Conservation (phyloP, 1,140 invertebrate species). For the Homarus americanus region DNA sequence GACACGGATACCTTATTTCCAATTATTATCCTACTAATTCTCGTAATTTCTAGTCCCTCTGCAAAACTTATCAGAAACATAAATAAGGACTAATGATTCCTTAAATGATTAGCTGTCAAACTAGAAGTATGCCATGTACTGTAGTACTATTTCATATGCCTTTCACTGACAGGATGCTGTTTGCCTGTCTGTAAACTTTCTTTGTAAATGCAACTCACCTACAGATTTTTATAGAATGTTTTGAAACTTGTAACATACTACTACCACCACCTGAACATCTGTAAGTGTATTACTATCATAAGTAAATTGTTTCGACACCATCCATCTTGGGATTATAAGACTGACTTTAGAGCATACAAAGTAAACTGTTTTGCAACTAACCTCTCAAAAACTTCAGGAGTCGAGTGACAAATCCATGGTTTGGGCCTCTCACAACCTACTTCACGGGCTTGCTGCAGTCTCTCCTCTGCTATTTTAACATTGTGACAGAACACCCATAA, state of each 20-base stretch:
- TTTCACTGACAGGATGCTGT: too few relatives aligned
- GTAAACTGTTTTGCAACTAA: not conserved
- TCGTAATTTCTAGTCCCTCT: too few relatives aligned
- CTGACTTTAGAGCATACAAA: not conserved
- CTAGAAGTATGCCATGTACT: too few relatives aligned
- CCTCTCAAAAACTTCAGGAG: conserved; percentile 42
- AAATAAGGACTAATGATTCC: too few relatives aligned
- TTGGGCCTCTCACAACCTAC: not conserved
- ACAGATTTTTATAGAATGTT: not conserved
- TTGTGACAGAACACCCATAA: conserved; percentile 35
- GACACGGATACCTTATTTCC: too few relatives aligned
- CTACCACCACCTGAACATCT: not conserved
- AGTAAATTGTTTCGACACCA: too few relatives aligned
- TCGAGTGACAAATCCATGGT: conserved; percentile 33
- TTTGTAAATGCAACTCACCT: not conserved
- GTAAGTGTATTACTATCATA: not conserved
- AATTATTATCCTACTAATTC: too few relatives aligned
- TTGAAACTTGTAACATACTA: not conserved
- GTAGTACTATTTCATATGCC: too few relatives aligned
- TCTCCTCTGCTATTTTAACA: not conserved
- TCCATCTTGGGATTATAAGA: not conserved
- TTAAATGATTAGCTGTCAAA: too few relatives aligned
- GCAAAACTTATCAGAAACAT: too few relatives aligned
- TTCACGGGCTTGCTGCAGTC: not conserved
- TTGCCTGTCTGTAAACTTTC: too few relatives aligned